Evolutionary conservation across 2,113 vertebrate genomes (phyloP).

Genomic region (Geococcyx californianus): DNA sequence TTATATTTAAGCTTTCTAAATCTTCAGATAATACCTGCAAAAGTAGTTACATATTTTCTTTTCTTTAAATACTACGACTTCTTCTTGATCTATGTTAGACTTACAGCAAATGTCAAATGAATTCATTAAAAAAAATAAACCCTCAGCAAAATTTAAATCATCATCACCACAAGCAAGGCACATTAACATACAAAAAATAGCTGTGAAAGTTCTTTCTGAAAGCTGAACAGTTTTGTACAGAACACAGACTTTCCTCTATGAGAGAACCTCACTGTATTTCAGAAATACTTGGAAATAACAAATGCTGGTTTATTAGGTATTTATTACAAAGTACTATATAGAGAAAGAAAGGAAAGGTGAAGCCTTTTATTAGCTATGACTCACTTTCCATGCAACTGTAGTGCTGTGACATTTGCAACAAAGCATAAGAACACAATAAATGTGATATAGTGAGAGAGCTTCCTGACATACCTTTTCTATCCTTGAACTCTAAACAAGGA

Average conservation of each 20-base stretch:
- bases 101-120: not conserved
- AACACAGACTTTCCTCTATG: not conserved
- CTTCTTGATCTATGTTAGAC: not conserved
- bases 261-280: not conserved
- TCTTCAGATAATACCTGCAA: not conserved
- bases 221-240: not conserved
- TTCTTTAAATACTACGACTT: not conserved
- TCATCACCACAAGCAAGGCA: not conserved
- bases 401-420: slow-evolving; percentile 65
- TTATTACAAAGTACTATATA: not conserved
- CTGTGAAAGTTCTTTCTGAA: not conserved
- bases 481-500: slow-evolving; percentile 66
- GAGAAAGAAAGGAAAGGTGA: slow-evolving; percentile 31
- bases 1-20: slow-evolving; percentile 15
- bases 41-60: not conserved
- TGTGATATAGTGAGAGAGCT: slow-evolving; percentile 45
- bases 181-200: not conserved
- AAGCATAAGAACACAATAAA: slow-evolving; percentile 57
- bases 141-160: not conserved
- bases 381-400: slow-evolving; percentile 42
- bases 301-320: not conserved
- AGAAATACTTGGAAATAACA: not conserved
- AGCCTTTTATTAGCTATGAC: slow-evolving; percentile 32
- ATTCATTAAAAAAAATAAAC: not conserved
- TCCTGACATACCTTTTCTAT: slow-evolving; percentile 37